phyloP scores from a whole-genome alignment of 2,113 vertebrate genomes.

The Larimichthys polyactis region DNA sequence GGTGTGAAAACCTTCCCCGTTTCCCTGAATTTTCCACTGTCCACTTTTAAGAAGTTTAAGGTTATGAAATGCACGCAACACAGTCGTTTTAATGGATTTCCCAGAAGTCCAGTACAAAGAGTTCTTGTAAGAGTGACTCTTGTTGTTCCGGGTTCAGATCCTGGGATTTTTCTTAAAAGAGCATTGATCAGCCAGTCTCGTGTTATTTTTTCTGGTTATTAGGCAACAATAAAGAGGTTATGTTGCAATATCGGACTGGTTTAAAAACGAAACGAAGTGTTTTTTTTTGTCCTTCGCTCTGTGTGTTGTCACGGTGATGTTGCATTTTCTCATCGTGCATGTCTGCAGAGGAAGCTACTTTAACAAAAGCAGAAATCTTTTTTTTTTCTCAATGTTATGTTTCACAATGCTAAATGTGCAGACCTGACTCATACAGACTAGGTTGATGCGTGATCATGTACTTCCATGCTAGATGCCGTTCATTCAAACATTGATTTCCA shows the following conservation, averaged over 20 bases:
- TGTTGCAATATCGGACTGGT: constrained; percentile 63
- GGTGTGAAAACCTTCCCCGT: constrained; percentile 13
- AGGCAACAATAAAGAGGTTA: constrained; percentile 32
- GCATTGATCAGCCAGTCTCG: constrained; percentile 15
- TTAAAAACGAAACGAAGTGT: constrained; percentile 3
- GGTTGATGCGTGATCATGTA: neutral
- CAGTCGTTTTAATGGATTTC: neutral
- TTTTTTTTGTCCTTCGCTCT: neutral
- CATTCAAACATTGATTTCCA: constrained; percentile 29
- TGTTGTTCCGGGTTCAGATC: neutral
- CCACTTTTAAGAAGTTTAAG: constrained; percentile 4
- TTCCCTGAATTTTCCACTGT: neutral
- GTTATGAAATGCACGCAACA: neutral
- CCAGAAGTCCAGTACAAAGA: neutral
- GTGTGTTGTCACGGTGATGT: constrained; percentile 26
- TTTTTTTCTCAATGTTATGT: constrained; percentile 9
- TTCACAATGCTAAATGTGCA: neutral
- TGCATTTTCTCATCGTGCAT: constrained; percentile 40
- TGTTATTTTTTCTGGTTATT: constrained; percentile 45
- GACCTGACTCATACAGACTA: neutral
- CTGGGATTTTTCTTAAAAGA: constrained; percentile 18
- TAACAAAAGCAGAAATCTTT: constrained; percentile 35
- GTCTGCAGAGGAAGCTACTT: constrained; percentile 37
- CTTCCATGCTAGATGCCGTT: neutral
- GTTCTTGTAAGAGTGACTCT: constrained; percentile 3